These are phyloP conservation scores for Crematogaster levior DNA, from an alignment of 2,888 invertebrate species.

Conservation along the genomic window DNA sequence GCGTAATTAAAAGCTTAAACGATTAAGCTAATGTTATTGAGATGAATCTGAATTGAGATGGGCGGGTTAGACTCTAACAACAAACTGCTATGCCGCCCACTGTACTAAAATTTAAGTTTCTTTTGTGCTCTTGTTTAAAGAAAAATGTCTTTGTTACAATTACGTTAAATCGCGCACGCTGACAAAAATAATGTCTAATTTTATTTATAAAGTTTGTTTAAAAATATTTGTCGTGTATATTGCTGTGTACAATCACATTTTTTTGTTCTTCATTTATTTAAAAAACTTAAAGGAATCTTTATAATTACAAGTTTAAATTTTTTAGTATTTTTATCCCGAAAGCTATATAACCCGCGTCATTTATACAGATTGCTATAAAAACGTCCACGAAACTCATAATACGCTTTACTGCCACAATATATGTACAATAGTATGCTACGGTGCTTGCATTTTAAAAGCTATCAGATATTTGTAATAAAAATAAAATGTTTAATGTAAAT, in stretches of 20 bases:
- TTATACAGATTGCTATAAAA: constrained; percentile 22
- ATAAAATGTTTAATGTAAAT: constrained; percentile 34
- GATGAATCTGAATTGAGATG: constrained; percentile 77
- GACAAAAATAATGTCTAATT: constrained; percentile 64
- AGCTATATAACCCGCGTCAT: background rate
- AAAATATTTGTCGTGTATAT: too few relatives aligned
- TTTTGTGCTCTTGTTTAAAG: constrained; percentile 65
- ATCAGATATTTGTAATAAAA: constrained; percentile 75
- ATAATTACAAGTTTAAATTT: constrained; percentile 6
- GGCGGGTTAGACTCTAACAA: constrained; percentile 79
- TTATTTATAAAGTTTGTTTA: background rate
- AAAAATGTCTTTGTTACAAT: constrained; percentile 64
- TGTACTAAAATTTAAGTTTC: constrained; percentile 75
- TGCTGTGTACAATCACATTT: background rate
- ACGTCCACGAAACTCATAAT: background rate
- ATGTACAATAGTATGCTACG: background rate
- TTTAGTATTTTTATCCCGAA: background rate
- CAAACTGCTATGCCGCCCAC: constrained; percentile 79
- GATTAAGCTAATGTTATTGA: constrained; percentile 83
- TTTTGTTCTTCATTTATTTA: background rate
- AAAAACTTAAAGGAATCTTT: background rate
- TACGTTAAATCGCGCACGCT: constrained; percentile 76
- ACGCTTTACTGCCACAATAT: background rate
- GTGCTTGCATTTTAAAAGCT: constrained; percentile 57
- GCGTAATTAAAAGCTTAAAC: constrained; percentile 81